A percentile compares a stretch with the other conserved stretches of the same genome.
Conservation (phyloP, 2,888 invertebrate species). For the Formica aserva region DNA sequence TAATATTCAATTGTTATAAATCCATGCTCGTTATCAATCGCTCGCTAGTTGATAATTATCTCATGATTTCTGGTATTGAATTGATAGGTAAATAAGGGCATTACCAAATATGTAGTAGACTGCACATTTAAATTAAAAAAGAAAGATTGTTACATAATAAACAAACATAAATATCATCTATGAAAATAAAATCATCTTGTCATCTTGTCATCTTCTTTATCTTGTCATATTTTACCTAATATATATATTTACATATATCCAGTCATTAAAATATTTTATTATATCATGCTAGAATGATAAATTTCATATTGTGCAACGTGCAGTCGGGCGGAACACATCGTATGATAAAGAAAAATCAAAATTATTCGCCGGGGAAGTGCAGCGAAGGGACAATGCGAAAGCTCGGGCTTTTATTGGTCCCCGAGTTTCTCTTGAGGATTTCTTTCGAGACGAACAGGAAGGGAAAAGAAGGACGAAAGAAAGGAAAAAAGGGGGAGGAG, state of each 20-base stretch:
- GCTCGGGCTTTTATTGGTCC: conserved; percentile 44
- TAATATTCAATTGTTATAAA: conserved; percentile 39
- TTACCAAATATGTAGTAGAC: neutral
- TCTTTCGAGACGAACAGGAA: neutral
- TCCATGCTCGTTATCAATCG: conserved; percentile 31
- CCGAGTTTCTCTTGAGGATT: conserved; percentile 31
- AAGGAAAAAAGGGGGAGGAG: neutral
- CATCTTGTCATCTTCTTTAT: neutral
- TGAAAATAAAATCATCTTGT: neutral
- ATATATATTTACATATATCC: neutral
- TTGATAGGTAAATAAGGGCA: neutral
- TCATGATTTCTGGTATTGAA: neutral
- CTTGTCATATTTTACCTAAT: neutral
- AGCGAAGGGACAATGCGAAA: conserved; percentile 39
- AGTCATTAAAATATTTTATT: conserved; percentile 2
- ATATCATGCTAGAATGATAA: neutral
- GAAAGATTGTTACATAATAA: neutral
- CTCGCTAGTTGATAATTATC: conserved; percentile 32
- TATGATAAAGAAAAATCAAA: conserved; percentile 20
- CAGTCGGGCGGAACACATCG: neutral
- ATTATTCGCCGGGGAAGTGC: conserved; percentile 27
- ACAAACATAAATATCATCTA: neutral
- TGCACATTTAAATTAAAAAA: neutral
- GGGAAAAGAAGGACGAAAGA: neutral
- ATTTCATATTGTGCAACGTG: conserved; percentile 9